Base-by-base conservation (phyloP, 2,113 vertebrate genomes). In the Hipposideros armiger region DNA sequence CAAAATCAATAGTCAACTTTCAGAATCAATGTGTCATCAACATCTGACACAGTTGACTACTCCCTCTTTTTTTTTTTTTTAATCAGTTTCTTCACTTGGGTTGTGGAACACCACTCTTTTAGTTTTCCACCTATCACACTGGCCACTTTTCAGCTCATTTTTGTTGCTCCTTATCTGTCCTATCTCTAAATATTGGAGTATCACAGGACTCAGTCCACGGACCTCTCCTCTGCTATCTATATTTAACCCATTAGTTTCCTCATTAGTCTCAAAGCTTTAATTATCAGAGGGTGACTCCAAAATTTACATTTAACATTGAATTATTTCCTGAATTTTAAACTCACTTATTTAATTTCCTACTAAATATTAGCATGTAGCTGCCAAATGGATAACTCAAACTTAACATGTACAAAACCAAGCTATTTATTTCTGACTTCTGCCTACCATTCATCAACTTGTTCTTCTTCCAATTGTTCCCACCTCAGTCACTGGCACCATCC, bases 1-100 rank as follows among this genome's bases (percentile, higher is more conserved):
- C 52, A 95, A 93, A 97, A 95, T 85, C 82, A 93, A 85, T 24
- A 91, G 60, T 81, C 24, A 89, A 52, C 86, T 95, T 28, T 93
- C 83, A 92, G 67, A 95, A 94, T 76, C 30, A 52, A 32, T 90
- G 16, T 73, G 56, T 97, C 47, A 89, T 17, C 26, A 85, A 86
- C 66, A 72, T 62, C 62, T 92, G 83, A 97, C 24, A 67, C 32
- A 77, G 62, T 19, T 89, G 24, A 92, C 40, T 32, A 86, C 7
- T 66, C 28, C 16, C n/a, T 82, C 26, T 78, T 94, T 56, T 52
- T 92, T 84, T 22, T 78, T 94, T 56, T 52, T 92, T 84, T 22
- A 90, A 66, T 96, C 47, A 62, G 36, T 91, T 86, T 96, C 52
- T 77, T 93, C 32, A 81, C 4, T 93, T 93, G 52, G 11, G 19